Conservation (phyloP, 2,797 vertebrate species). For the Myotis pilosus region DNA sequence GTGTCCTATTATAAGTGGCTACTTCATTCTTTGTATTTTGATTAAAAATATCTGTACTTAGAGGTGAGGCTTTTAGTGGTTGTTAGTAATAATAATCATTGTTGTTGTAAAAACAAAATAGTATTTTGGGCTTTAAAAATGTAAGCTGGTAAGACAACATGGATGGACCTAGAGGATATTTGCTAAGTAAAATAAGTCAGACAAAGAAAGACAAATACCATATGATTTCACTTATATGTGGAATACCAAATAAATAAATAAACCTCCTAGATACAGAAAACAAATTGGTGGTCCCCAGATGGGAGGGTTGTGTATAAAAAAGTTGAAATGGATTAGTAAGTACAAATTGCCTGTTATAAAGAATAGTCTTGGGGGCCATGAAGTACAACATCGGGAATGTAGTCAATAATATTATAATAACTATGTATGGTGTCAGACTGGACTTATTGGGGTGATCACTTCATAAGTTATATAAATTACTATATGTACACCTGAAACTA, state of each 20-base stretch:
- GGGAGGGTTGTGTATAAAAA: not conserved
- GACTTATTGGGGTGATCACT: not conserved
- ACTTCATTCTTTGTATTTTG: not conserved
- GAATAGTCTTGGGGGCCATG: not conserved
- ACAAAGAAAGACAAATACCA: not conserved
- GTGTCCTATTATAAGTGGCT: not conserved
- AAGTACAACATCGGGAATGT: not conserved
- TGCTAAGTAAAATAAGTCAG: not conserved
- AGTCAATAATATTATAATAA: not conserved
- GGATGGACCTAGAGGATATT: not conserved
- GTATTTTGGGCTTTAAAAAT: constrained; percentile 6
- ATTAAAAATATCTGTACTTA: constrained; percentile 35
- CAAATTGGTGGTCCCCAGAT: not conserved
- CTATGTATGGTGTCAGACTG: not conserved
- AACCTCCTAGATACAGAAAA: not conserved
- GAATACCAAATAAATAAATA: not conserved
- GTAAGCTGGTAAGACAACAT: not conserved
- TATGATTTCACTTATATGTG: not conserved
- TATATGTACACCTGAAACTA: not conserved
- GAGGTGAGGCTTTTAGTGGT: not conserved
- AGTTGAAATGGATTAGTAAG: not conserved
- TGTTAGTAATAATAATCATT: constrained; percentile 37
- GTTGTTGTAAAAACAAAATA: constrained; percentile 35
- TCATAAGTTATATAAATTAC: not conserved
- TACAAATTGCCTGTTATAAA: not conserved